Evolutionary conservation across 92 coral and sea anemone genomes (phyloP).

Genomic region (Micromussa lordhowensis): DNA sequence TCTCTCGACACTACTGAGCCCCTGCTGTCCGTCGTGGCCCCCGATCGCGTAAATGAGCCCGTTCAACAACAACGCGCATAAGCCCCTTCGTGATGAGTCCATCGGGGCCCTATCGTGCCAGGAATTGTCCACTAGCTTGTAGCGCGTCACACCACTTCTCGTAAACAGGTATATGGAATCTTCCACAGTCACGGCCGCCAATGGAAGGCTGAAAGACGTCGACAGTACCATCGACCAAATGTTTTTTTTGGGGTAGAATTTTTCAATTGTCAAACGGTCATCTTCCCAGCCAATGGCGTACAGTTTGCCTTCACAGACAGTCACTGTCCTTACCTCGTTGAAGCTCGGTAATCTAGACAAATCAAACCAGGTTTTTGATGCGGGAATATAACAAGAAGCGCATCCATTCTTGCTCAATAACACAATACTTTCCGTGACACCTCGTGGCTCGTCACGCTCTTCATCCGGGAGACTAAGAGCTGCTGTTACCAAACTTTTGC

Average conservation of each 20-base stretch:
- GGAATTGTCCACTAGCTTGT: slow-evolving; percentile 4
- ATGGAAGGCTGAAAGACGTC: not conserved
- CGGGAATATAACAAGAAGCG: slow-evolving; percentile 26
- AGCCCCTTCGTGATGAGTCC: slow-evolving; percentile 30
- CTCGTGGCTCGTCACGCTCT: slow-evolving; percentile 57
- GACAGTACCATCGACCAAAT: slow-evolving; percentile 6
- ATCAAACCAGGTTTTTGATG: slow-evolving; percentile 18
- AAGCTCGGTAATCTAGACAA: slow-evolving; percentile 41
- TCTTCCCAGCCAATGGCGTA: slow-evolving; percentile 46
- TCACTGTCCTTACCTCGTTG: slow-evolving; percentile 28
- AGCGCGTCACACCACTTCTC: slow-evolving; percentile 8
- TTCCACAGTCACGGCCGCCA: slow-evolving; percentile 31
- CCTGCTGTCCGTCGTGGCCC: slow-evolving; percentile 34
- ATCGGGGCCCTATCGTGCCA: slow-evolving; percentile 18
- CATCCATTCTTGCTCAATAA: slow-evolving; percentile 37
- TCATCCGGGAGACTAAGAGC: slow-evolving; percentile 17
- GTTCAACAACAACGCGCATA: slow-evolving; percentile 28
- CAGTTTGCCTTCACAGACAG: slow-evolving; percentile 32
- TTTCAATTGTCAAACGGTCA: slow-evolving; percentile 35
- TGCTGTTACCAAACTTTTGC: slow-evolving; percentile 25
- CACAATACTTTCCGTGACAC: slow-evolving; percentile 48
- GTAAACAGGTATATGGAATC: slow-evolving; percentile 22
- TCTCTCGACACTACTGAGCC: slow-evolving; percentile 32
- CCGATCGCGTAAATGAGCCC: slow-evolving; percentile 38
- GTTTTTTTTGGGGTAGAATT: slow-evolving; percentile 30